phyloP scores from a whole-genome alignment of 2,113 vertebrate genomes.

The Gambusia affinis region DNA sequence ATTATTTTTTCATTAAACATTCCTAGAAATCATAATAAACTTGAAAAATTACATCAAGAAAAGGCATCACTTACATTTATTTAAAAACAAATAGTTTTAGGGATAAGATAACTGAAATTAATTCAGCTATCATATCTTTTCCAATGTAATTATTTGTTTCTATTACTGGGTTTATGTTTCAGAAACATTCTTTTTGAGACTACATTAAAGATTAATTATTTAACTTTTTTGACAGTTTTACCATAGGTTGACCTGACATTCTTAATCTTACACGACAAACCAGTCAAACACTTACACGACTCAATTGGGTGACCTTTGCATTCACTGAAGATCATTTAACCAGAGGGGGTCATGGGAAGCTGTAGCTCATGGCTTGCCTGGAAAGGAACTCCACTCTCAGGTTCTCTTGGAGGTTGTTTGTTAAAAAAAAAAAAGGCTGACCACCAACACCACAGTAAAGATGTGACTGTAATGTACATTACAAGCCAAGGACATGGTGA shows the following conservation, averaged over 20 bases:
- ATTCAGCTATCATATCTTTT: background rate
- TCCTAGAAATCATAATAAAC: too few species aligned
- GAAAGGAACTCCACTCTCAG: conserved; percentile 70
- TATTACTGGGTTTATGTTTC: background rate
- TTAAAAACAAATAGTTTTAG: background rate
- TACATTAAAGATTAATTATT: too few species aligned
- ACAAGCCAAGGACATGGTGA: conserved; percentile 68
- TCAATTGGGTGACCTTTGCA: conserved; percentile 57
- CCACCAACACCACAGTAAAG: conserved; percentile 75
- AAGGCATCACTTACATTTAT: background rate
- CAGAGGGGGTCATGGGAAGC: conserved; percentile 75
- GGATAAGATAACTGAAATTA: background rate
- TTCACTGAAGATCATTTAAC: conserved; percentile 52
- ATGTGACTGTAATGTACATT: conserved; percentile 48
- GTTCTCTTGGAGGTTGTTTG: conserved; percentile 72
- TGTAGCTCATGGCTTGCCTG: conserved; percentile 63
- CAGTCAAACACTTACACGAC: conserved; percentile 41
- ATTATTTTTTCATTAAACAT: too few species aligned
- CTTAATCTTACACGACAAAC: conserved; percentile 57
- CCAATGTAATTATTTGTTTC: background rate
- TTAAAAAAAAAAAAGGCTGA: conserved; percentile 56
- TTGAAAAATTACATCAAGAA: too few species aligned
- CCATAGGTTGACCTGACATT: conserved; percentile 44
- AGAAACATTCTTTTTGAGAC: too few species aligned
- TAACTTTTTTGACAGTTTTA: too few species aligned